phyloP scores from a whole-genome alignment of 1,140 invertebrate species.

The Nasonia giraulti region DNA sequence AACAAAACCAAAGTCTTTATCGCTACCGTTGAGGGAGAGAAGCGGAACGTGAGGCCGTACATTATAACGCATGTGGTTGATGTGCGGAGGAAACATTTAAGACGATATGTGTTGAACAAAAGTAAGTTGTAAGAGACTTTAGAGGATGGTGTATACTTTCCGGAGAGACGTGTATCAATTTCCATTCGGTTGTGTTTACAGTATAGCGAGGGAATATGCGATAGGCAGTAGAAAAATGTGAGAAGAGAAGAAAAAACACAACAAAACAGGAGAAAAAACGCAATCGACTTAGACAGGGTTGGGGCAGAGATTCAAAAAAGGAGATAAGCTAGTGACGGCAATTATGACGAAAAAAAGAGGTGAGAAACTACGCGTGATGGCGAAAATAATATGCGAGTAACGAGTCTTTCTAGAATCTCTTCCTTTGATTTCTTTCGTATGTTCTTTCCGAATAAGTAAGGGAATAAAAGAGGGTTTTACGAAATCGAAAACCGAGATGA shows the following conservation, averaged over 20 bases:
- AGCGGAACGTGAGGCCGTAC: background rate
- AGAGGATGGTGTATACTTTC: background rate
- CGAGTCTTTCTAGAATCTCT: constrained; percentile 48
- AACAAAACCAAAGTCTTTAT: constrained; percentile 41
- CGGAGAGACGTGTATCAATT: constrained; percentile 2
- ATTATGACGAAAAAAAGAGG: background rate
- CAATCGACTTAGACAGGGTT: constrained; percentile 20
- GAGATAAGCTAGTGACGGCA: background rate
- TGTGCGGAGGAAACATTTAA: background rate
- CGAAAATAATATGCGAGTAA: constrained; percentile 11
- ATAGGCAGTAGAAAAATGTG: background rate
- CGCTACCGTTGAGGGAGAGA: constrained; percentile 26
- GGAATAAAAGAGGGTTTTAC: constrained; percentile 27
- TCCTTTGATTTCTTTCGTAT: constrained; percentile 49
- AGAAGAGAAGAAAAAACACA: background rate
- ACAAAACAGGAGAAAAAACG: background rate
- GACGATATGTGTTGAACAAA: background rate
- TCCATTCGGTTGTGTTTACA: constrained; percentile 4
- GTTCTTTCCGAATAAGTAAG: constrained; percentile 34
- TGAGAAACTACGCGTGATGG: background rate
- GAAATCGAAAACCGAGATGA: constrained; percentile 42
- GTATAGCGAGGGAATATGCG: background rate
- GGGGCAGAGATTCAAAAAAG: background rate
- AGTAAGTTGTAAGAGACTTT: background rate
- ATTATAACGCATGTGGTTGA: background rate